These are phyloP conservation scores for Hedychridium roseum DNA, from an alignment of 2,888 invertebrate species.

Conservation along the genomic window DNA sequence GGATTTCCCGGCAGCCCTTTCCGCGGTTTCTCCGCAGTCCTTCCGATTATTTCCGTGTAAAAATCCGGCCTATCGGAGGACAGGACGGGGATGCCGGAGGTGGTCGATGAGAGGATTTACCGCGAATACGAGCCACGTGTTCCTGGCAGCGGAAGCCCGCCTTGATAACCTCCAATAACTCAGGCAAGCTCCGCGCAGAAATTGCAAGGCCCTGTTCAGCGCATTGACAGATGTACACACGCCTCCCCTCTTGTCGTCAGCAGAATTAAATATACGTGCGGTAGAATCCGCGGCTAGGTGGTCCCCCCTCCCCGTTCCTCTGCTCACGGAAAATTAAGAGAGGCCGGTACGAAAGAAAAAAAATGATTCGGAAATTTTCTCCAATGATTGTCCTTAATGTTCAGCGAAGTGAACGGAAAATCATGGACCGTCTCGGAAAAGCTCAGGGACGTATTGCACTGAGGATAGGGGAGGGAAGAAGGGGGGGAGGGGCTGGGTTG, in stretches of 20 bases:
- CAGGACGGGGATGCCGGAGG: conserved; percentile 11
- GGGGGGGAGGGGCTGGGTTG: neutral
- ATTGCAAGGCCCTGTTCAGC: conserved; percentile 46
- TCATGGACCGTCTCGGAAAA: too few relatives aligned
- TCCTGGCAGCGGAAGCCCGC: conserved; percentile 52
- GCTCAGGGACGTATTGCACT: too few relatives aligned
- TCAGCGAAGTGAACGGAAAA: too few relatives aligned
- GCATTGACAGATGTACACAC: conserved; percentile 59
- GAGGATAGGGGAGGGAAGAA: neutral
- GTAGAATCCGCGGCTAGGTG: conserved; percentile 21
- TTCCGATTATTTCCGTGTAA: too few relatives aligned
- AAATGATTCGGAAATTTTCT: too few relatives aligned
- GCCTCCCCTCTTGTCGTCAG: conserved; percentile 50
- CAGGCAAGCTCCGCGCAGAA: conserved; percentile 41
- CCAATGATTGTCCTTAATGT: too few relatives aligned
- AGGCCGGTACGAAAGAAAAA: conserved; percentile 33
- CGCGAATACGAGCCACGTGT: conserved; percentile 58
- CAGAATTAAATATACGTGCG: conserved; percentile 53
- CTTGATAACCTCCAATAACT: conserved; percentile 56
- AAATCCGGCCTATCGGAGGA: too few relatives aligned
- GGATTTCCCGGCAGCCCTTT: too few relatives aligned
- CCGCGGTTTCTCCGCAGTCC: too few relatives aligned
- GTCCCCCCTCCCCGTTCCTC: conserved; percentile 20
- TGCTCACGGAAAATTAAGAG: conserved; percentile 33
- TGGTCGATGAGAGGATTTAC: conserved; percentile 47